A percentile compares a stretch with the other conserved stretches of the same genome.
These are phyloP conservation scores for Gymnarchus niloticus DNA, from an alignment of 2,113 vertebrate species.

Conservation along the genomic window DNA sequence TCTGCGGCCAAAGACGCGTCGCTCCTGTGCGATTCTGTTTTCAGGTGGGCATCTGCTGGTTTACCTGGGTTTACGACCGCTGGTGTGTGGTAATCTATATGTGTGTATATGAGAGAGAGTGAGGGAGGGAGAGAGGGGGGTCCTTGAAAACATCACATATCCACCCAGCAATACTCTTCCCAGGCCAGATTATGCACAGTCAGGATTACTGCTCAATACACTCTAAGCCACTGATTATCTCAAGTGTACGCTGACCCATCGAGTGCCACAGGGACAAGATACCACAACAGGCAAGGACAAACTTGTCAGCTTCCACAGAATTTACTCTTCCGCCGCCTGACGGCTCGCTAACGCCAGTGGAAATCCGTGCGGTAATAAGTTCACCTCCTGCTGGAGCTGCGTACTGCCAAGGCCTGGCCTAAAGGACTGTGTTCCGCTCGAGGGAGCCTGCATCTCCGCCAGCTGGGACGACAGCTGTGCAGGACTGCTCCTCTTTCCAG, in stretches of 20 bases:
- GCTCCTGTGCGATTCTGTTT: neutral
- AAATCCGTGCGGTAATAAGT: too few relatives aligned
- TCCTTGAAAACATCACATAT: neutral
- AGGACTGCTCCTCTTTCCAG: too few relatives aligned
- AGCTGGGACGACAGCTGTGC: too few relatives aligned
- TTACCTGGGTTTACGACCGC: too few relatives aligned
- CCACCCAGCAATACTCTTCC: too few relatives aligned
- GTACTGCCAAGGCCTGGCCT: too few relatives aligned
- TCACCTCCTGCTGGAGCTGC: too few relatives aligned
- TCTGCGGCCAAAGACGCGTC: neutral
- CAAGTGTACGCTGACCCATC: neutral
- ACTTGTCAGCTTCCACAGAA: neutral
- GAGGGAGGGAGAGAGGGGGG: neutral
- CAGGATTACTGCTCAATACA: neutral
- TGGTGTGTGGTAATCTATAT: too few relatives aligned
- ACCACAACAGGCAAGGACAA: neutral
- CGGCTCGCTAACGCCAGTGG: too few relatives aligned
- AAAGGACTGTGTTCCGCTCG: too few relatives aligned
- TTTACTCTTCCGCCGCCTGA: too few relatives aligned
- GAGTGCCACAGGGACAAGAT: neutral
- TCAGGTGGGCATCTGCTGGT: neutral
- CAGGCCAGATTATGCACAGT: neutral
- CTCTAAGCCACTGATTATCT: neutral
- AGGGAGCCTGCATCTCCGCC: too few relatives aligned
- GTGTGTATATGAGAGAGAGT: neutral